Evolutionary conservation across 2,797 vertebrate species (phyloP), one percentile per base, ranked within the genome.

Genomic region (Gorsachius magnificus): DNA sequence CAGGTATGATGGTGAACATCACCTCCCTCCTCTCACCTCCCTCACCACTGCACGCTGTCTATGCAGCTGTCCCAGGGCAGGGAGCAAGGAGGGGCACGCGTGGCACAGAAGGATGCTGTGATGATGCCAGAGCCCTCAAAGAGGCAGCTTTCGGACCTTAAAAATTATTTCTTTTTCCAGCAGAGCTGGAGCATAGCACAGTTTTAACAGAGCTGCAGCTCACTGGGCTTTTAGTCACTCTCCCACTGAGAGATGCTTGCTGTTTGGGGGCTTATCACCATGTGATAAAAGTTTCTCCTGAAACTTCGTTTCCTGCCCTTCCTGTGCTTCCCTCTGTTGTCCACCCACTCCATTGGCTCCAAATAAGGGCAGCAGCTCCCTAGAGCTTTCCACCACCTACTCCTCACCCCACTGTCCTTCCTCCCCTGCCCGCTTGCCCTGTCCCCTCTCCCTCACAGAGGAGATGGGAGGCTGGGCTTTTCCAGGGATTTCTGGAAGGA

Each of bases 331-430:
- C 50, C 36, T 87, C 77, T 69, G 57, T 65, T 64, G 26, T 68
- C 69, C 91, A 58, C 93, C 92, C 90, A 86, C 48, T 0, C 29
- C 56, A 11, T 24, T 63, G 76, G 11, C 54, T 90, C 77, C 69
- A 79, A 87, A 58, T 33, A 86, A 90, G 22, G 57, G 12, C 64
- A 81, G 48, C 1, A 12, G 43, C 25, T 96, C 87, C 83, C 89
- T 16, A 68, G 84, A 80, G 89, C 46, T 74, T 71, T 71, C 50
- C 38, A 61, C 90, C 92, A 83, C 89, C 92, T 89, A 88, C 92
- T 87, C 82, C 80, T 86, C 61, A 60, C 69, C 68, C 50, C 43
- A 17, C 29, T 91, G 76, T 60, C 89, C 95, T 95, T 96, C 91
- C 89, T 95, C 19, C 45, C 21, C 36, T 89, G 53, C 78, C 68